Evolutionary conservation across 2,888 invertebrate genomes (phyloP), one percentile per base, ranked within the genome.

Genomic region (Drosophila peninsularis): DNA sequence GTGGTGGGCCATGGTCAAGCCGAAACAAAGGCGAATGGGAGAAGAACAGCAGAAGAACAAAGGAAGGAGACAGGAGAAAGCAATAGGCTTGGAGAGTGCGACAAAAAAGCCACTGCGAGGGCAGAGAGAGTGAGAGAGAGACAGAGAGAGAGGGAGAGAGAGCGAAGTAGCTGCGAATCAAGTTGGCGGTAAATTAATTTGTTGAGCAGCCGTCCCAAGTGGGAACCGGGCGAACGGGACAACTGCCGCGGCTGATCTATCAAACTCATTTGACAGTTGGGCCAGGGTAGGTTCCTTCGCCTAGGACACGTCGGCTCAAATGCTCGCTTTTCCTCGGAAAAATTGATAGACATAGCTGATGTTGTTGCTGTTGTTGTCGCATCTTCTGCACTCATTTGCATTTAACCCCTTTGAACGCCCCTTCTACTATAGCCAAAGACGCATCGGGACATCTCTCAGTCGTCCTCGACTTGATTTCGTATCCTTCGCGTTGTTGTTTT

Each of bases 131-230:
- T 24, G 10, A 5, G 9, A 9, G 32, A 44, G 21, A 10, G 5
- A 36, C 13, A 36, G 10, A 3, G 17, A 9, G 17, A 24, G n/a
- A 13, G n/a, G 3, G 44, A 11, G 19, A 13, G 13, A 4, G 24
- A 27, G 39, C 39, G 19, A 50, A 17, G n/a, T 10, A 62, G 45
- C 10, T 4, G 17, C 45, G 36, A 63, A 82, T 71, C 86, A 79
- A 79, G 80, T 80, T 80, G 62, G 68, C 58, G 85, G 79, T 47
- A 85, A 82, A 82, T 78, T 74, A 82, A 78, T 78, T 78, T 75
- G 80, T 71, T 61, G 66, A 69, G 53, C 57, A 55, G 54, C 69
- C 61, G 67, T 73, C 53, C 66, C 53, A 70, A 52, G 45, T 21
- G n/a, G 42, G 24, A 14, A 61, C 27, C 32, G 27, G 44, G 39